phyloP scores from a whole-genome alignment of 2,888 invertebrate species.

The Pilophorus perplexus region DNA sequence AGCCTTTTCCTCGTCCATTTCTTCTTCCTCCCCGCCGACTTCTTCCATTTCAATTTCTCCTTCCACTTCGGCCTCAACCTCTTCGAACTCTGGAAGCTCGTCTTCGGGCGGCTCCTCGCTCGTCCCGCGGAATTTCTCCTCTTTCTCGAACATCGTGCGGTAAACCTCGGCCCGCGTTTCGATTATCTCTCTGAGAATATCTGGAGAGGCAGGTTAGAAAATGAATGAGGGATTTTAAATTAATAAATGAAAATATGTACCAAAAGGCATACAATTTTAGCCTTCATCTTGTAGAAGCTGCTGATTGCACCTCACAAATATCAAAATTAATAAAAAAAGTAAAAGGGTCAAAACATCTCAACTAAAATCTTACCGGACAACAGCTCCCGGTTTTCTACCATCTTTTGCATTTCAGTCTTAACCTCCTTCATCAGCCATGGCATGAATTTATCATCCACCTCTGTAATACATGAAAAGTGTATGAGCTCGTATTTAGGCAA shows the following conservation, averaged over 20 bases:
- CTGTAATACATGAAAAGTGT: slow-evolving; percentile 3
- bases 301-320: too few species aligned
- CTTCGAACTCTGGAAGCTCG: slow-evolving; percentile 35
- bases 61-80: slow-evolving; percentile 29
- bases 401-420: slow-evolving; percentile 72
- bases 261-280: too few species aligned
- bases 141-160: slow-evolving; percentile 52
- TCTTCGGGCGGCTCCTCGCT: slow-evolving; percentile 36
- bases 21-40: slow-evolving; percentile 21
- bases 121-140: slow-evolving; percentile 41
- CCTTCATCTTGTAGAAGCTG: too few species aligned
- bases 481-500: too few species aligned
- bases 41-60: slow-evolving; percentile 34
- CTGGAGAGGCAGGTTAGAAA: too few species aligned
- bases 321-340: too few species aligned
- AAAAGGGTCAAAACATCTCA: neutral
- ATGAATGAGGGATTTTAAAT: too few species aligned
- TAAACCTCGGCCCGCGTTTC: slow-evolving; percentile 69
- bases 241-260: too few species aligned
- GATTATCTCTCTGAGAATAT: slow-evolving; percentile 74
- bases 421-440: slow-evolving; percentile 85
- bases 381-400: slow-evolving; percentile 76
- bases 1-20: slow-evolving; percentile 6
- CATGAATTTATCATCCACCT: slow-evolving; percentile 70
- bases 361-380: slow-evolving; percentile 60